Conservation (phyloP, 2,113 vertebrate genomes). For the Tenebrosternarchus preto region DNA sequence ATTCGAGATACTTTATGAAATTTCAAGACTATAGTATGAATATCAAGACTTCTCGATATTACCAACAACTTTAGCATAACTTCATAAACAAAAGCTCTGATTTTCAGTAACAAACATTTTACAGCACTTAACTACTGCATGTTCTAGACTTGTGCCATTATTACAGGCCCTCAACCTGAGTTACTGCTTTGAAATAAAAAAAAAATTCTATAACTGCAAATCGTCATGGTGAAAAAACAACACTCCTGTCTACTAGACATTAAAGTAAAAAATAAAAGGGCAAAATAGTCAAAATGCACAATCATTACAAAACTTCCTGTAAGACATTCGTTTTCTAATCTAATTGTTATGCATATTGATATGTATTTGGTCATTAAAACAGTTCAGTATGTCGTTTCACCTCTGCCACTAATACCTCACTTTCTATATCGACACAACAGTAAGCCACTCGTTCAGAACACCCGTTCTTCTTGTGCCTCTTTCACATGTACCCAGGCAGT, state of each 20-base stretch:
- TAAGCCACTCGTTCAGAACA: not conserved
- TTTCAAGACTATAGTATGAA: no score
- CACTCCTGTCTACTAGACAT: not conserved
- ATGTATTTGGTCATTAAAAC: no score
- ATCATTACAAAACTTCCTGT: not conserved
- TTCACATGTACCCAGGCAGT: slow-evolving; percentile 63
- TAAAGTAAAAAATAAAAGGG: not conserved
- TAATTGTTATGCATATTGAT: no score
- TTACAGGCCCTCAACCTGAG: not conserved
- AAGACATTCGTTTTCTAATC: not conserved
- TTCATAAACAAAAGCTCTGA: no score
- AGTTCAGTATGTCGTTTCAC: no score
- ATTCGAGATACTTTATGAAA: not conserved
- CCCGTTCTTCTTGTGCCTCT: not conserved
- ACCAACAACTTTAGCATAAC: no score
- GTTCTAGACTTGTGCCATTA: not conserved
- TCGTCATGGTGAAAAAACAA: not conserved
- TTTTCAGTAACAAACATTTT: not conserved
- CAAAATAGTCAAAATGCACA: not conserved
- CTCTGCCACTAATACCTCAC: not conserved
- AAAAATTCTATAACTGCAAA: not conserved
- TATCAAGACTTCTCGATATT: no score
- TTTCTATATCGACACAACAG: not conserved
- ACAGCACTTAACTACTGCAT: not conserved
- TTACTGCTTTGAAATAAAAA: not conserved